Evolutionary conservation across 2,888 invertebrate species (phyloP).

Genomic region (Leptopilina drosophilae): DNA sequence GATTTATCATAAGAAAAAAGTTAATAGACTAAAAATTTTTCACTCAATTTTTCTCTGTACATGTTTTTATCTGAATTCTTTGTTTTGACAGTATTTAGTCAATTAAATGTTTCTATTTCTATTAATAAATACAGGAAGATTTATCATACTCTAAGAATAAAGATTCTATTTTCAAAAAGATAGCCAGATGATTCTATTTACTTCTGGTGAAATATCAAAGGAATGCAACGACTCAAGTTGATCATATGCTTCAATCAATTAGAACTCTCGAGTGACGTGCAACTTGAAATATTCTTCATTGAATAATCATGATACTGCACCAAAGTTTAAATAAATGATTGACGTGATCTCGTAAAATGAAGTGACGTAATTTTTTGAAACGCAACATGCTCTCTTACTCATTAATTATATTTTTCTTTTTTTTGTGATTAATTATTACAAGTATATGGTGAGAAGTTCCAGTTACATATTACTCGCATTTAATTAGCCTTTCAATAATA

Average conservation of each 20-base stretch:
- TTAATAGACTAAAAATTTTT: too few species aligned
- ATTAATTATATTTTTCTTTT: neutral
- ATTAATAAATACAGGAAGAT: neutral
- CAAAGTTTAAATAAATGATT: conserved; percentile 27
- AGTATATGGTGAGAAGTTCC: neutral
- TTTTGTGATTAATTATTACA: neutral
- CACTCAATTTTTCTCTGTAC: too few species aligned
- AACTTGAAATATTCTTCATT: conserved; percentile 11
- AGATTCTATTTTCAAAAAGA: neutral
- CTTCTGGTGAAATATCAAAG: conserved; percentile 24
- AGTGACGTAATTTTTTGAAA: conserved; percentile 21
- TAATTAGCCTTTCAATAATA: conserved; percentile 36
- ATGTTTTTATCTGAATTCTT: too few species aligned
- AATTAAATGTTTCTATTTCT: neutral
- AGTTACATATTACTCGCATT: conserved; percentile 14
- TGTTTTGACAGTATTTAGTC: too few species aligned
- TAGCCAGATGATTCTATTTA: conserved; percentile 29
- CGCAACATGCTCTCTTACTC: neutral
- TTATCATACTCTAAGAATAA: neutral
- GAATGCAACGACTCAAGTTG: conserved; percentile 20
- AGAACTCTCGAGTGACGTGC: conserved; percentile 24
- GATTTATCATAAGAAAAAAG: too few species aligned
- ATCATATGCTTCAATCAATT: conserved; percentile 29
- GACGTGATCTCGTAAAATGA: conserved; percentile 26
- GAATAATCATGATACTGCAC: conserved; percentile 13